Evolutionary conservation across 2,113 vertebrate species (phyloP), one percentile per base, ranked within the genome.

Genomic region (Psittacus erithacus): DNA sequence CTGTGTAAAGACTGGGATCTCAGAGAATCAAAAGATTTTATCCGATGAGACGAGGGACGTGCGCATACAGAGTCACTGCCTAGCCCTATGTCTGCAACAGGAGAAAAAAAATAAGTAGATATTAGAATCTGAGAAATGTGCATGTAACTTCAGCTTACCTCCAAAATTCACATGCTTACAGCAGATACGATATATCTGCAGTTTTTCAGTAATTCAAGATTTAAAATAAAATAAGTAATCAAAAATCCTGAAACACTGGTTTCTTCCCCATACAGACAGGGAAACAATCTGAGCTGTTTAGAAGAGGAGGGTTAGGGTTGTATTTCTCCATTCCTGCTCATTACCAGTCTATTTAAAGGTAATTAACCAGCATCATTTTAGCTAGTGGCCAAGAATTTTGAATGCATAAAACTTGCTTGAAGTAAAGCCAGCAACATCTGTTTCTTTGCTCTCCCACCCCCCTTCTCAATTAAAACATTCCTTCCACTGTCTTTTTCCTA

Each of bases 1-100:
- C 98, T 98, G 91, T 99, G 98, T 49, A 98, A 98, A 92, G 99
- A 97, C 97, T 99, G 99, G 39, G 98, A 98, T 96, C 98, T 98
- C 94, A 99, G 97, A 27, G 99, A 99, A 97, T 99, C 99, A 8
- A 99, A 99, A 6, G 99, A 99, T 93, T 99, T 99, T 97, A 99
- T 99, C 71, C 99, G 98, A 89, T 98, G 98, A 74, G 99, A 99
- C 11, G 99, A 99, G 63, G 99, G 98, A 47, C 99, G 99, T 57
- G 98, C 97, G 7, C 99, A 99, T 97, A 99, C 99, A 27, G 99
- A 99, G 95, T 99, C 99, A 75, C 99, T 99, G 89, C 99, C 99
- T 88, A 99, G 98, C 35, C 99, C 99, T 55, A 99, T 99, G 97
- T 99, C 99, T 99, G 97, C 3, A 93, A 71, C 62, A 88, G 41